These are phyloP conservation scores for Corythoichthys haematopterus DNA, from an alignment of 2,113 vertebrate species.

Conservation along the genomic window DNA sequence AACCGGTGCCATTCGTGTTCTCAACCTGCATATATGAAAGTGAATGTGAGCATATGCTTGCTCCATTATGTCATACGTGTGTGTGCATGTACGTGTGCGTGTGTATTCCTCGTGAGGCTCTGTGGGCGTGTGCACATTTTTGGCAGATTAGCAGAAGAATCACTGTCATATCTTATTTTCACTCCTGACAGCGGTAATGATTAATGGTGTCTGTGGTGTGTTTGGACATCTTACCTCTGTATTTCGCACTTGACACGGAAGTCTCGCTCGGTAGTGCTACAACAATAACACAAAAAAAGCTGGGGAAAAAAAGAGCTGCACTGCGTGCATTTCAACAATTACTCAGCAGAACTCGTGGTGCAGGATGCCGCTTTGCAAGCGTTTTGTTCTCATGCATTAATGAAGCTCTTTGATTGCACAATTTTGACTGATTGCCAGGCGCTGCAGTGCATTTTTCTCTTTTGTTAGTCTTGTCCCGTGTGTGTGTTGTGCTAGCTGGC, in stretches of 20 bases:
- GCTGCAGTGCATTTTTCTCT: conserved; percentile 34
- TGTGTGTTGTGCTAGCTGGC: background rate
- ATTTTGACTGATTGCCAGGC: conserved; percentile 63
- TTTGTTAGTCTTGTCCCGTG: conserved; percentile 4
- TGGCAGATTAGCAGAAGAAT: conserved; percentile 70
- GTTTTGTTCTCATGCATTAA: conserved; percentile 63
- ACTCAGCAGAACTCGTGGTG: conserved; percentile 46
- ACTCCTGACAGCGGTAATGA: conserved; percentile 68
- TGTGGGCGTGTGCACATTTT: conserved; percentile 56
- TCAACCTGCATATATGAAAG: conserved; percentile 44
- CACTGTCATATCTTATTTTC: conserved; percentile 73
- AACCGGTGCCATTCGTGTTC: background rate
- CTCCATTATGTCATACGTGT: conserved; percentile 59
- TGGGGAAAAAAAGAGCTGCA: conserved; percentile 55
- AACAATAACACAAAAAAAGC: conserved; percentile 57
- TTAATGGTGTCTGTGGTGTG: conserved; percentile 67
- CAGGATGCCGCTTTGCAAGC: conserved; percentile 57
- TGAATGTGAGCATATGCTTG: conserved; percentile 35
- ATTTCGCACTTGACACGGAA: conserved; percentile 70
- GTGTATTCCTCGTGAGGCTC: conserved; percentile 35
- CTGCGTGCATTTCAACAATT: conserved; percentile 69
- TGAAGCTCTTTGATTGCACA: conserved; percentile 63
- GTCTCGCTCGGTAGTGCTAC: conserved; percentile 67
- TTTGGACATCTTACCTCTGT: conserved; percentile 70
- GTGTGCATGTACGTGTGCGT: conserved; percentile 40